phyloP scores from a whole-genome alignment of 2,797 vertebrate species.

The Rhincodon typus region DNA sequence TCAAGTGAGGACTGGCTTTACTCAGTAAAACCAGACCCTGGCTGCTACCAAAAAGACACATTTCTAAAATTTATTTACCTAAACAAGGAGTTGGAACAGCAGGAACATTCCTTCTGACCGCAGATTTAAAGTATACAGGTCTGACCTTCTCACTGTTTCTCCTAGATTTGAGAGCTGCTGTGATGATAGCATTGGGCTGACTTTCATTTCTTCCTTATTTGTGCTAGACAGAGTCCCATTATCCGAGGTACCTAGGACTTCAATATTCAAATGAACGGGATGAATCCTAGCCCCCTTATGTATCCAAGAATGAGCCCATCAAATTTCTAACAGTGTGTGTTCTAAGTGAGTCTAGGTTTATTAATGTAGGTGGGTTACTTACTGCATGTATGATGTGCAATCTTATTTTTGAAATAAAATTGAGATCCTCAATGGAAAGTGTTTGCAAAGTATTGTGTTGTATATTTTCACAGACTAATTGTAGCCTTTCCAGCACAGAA shows the following conservation, averaged over 20 bases:
- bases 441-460: not conserved
- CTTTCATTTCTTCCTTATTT: not conserved
- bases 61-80: not conserved
- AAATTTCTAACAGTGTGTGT: not conserved
- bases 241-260: not conserved
- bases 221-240: not conserved
- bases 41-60: not conserved
- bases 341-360: not conserved
- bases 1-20: not conserved
- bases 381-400: not conserved
- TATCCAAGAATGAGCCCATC: not conserved
- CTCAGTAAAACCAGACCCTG: not conserved
- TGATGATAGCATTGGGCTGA: no score
- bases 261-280: not conserved
- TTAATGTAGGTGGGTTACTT: not conserved
- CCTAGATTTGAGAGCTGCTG: not conserved
- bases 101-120: not conserved
- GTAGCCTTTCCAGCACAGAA: not conserved
- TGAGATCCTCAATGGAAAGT: not conserved
- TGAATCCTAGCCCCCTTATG: not conserved
- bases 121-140: not conserved
- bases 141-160: not conserved
- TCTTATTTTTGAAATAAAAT: not conserved
- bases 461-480: not conserved
- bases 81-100: not conserved